Evolutionary conservation across 2,113 vertebrate species (phyloP).

Genomic region (Charina bottae): DNA sequence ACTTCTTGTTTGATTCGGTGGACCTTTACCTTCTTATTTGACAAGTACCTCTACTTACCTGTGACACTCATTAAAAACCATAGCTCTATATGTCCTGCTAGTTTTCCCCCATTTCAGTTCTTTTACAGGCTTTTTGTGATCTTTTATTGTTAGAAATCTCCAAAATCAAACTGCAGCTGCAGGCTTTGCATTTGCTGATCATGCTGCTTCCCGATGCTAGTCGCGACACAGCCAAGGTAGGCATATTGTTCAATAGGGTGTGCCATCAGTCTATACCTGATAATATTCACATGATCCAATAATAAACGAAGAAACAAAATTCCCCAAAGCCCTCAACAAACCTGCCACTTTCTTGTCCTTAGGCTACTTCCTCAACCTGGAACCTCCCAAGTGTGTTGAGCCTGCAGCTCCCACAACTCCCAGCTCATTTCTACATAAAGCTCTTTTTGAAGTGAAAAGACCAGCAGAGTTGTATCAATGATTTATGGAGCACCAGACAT

Average conservation of each 20-base stretch:
- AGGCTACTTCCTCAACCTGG: not conserved
- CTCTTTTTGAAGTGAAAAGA: not conserved
- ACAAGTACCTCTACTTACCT: not conserved
- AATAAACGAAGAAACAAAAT: not conserved
- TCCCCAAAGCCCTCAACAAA: not conserved
- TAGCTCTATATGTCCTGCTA: not conserved
- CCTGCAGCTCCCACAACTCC: not conserved
- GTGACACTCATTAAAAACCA: not conserved
- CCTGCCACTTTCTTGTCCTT: not conserved
- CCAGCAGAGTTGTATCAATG: slow-evolving; percentile 8
- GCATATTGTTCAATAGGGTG: slow-evolving; percentile 10
- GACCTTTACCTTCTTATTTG: not conserved
- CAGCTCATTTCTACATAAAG: not conserved
- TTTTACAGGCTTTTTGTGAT: slow-evolving; percentile 35
- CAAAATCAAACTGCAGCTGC: slow-evolving; percentile 86
- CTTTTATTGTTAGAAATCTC: slow-evolving; percentile 81
- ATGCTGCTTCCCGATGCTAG: slow-evolving; percentile 91
- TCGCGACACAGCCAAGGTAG: slow-evolving; percentile 89
- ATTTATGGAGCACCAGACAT: not conserved
- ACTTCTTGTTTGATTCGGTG: not conserved
- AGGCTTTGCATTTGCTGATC: slow-evolving; percentile 91
- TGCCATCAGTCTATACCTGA: slow-evolving; percentile 15
- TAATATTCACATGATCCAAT: slow-evolving; percentile 30
- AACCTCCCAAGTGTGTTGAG: not conserved
- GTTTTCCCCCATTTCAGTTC: not conserved